Base-by-base conservation (phyloP, 2,797 vertebrate genomes). In the Picus viridis region DNA sequence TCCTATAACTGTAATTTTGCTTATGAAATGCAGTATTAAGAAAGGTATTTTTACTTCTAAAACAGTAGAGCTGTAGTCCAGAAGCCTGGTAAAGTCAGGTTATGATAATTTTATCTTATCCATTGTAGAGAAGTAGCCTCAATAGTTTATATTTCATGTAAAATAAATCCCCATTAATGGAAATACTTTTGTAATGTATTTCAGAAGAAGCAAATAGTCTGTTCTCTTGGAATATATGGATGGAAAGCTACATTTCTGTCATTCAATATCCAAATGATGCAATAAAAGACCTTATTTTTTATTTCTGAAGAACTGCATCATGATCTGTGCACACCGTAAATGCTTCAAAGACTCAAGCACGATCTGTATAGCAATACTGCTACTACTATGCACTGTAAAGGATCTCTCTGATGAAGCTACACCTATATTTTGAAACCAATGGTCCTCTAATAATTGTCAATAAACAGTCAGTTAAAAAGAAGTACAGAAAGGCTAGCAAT, bases 1-100 rank as follows among this genome's bases (percentile, higher is more conserved):
- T 95, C 71, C 89, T 36, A 15, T 68, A 84, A 79, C 17, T 84
- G 54, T 71, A 84, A 92, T 89, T 94, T 95, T 61, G 91, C n/a
- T 62, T 64, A 27, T 14, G 45, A 91, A 95, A 87, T 76, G 32
- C 27, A 56, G 14, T 56, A 65, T 81, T 64, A 79, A 71, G 61
- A 86, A 91, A 88, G 23, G 36, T 62, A 32, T 82, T 79, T 84
- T 86, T 93, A 58, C 49, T 94, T 92, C 32, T 19, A 12, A 86
- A 76, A 51, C 18, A 39, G 32, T 41, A 43, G n/a, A 62, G 30
- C 10, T 87, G 53, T 88, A 86, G 27, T 76, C 69, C 16, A 7
- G 32, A 76, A 89, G 47, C 26, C 45, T 68, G 41, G 10, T 39
- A 56, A 78, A 92, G 34, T 64, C 58, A 78, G 76, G 56, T 47